Base-by-base conservation (phyloP, 2,797 vertebrate genomes). In the Acanthurus lineatus region DNA sequence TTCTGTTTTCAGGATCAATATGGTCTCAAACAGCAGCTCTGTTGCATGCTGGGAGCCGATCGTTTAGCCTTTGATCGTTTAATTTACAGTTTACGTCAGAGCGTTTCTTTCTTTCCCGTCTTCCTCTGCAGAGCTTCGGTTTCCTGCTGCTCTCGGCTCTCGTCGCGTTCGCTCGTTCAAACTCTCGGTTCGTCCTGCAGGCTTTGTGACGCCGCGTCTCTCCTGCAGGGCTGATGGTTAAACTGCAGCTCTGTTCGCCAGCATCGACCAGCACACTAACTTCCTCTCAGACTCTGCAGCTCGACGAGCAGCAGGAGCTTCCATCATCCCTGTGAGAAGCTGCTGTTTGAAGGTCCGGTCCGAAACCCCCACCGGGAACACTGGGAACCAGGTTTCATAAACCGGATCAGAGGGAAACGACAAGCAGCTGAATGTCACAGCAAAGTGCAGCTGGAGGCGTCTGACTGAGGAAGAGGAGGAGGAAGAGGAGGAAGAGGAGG, bases 281-380 rank as follows among this genome's bases (percentile, higher is more conserved):
- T 11, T 69, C 38, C 60, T 69, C 66, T 51, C 44, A 12, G 44
- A 28, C 28, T 73, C 61, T 54, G 28, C 12, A 47, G 20, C 69
- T 77, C 73, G 3, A 48, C 40, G 6, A 64, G 51, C 59, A 42
- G 76, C 73, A 25, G 72, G 72, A 62, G 67, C 2, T 16, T 64
- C 19, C 45, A 19, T 86, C 82, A 67, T 66, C 81, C 19, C 68
- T 5, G 70, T 7, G 35, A 74, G 86, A 60, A 65, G 73, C 14
- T 5, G 2, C 1, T 38, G 3, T 65, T 86, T 59, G 56, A 84
- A 81, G 74, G 73, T 79, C 44, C 58, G 8, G 69, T 58, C 60
- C 17, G 6, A 25, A 5, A 47, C 40, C 69, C 76, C 7, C 44
- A 75, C 71, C 78, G 76, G 45, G 56, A 76, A 47, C 25, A 17